These are phyloP conservation scores for Cydia strobilella DNA, from an alignment of 1,140 invertebrate genomes.

Conservation along the genomic window DNA sequence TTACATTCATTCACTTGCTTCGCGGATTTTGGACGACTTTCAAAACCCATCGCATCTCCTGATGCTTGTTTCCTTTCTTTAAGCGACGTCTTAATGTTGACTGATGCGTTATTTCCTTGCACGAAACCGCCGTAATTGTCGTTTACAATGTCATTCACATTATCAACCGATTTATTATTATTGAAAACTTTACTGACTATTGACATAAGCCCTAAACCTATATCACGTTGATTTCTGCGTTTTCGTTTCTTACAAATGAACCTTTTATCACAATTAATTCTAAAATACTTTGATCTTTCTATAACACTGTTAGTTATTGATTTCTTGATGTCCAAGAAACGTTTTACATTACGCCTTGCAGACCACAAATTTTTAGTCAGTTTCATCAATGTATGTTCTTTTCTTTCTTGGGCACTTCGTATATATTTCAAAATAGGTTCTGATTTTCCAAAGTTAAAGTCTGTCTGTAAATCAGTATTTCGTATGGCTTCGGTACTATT, in stretches of 20 bases:
- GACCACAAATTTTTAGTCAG: neutral
- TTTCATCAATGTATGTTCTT: neutral
- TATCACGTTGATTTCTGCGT: neutral
- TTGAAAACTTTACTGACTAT: neutral
- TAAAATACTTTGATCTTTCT: constrained; percentile 10
- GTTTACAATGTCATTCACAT: neutral
- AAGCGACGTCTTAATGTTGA: neutral
- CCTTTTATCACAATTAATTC: neutral
- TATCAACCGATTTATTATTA: neutral
- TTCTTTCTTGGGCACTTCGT: neutral
- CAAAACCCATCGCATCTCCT: neutral
- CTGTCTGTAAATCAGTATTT: neutral
- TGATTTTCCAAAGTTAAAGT: neutral
- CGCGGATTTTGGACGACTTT: neutral
- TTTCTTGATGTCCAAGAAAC: neutral
- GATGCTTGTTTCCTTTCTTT: neutral
- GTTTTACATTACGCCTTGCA: neutral
- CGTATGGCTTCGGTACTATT: neutral
- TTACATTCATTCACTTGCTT: neutral
- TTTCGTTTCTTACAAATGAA: constrained; percentile 4
- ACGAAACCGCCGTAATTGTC: neutral
- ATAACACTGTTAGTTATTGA: neutral
- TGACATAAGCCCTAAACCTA: neutral
- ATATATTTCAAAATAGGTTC: neutral
- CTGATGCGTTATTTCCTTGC: neutral